Conservation (phyloP, 2,113 vertebrate genomes). For the Hiodon tergisus region DNA sequence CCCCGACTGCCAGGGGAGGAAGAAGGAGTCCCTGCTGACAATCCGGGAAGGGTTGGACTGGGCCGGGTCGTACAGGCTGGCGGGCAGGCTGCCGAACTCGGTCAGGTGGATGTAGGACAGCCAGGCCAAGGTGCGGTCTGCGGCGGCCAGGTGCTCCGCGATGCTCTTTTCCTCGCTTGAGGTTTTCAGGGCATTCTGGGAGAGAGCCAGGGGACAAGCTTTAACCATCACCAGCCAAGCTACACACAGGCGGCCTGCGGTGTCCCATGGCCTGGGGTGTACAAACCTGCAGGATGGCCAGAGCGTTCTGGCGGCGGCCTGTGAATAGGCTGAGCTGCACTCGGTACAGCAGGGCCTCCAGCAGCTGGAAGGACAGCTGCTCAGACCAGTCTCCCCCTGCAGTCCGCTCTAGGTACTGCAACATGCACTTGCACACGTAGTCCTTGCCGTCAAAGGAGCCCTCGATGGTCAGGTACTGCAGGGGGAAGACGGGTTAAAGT, state of each 20-base stretch:
- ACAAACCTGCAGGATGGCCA: slow-evolving; percentile 78
- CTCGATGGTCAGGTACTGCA: slow-evolving; percentile 83
- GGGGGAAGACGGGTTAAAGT: not conserved
- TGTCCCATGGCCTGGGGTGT: no score
- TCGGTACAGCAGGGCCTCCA: slow-evolving; percentile 84
- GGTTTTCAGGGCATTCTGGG: slow-evolving; percentile 75
- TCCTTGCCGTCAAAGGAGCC: slow-evolving; percentile 89
- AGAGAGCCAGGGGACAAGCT: not conserved
- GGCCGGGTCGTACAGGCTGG: slow-evolving; percentile 73
- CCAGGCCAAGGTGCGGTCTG: slow-evolving; percentile 83
- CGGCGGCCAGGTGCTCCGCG: slow-evolving; percentile 56
- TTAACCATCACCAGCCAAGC: not conserved
- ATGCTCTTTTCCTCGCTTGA: slow-evolving; percentile 47
- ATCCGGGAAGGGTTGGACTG: slow-evolving; percentile 75
- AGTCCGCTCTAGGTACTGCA: slow-evolving; percentile 69
- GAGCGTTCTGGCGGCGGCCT: slow-evolving; percentile 76
- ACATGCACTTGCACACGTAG: slow-evolving; percentile 77
- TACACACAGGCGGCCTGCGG: not conserved
- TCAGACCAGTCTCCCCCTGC: slow-evolving; percentile 48
- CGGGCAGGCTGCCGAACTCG: slow-evolving; percentile 79
- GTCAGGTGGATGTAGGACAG: slow-evolving; percentile 83
- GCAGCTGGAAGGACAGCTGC: slow-evolving; percentile 78
- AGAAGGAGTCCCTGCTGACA: slow-evolving; percentile 73
- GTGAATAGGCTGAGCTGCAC: slow-evolving; percentile 82
- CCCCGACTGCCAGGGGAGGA: slow-evolving; percentile 76